phyloP scores from a whole-genome alignment of 2,113 vertebrate genomes.

The Silurus meridionalis region DNA sequence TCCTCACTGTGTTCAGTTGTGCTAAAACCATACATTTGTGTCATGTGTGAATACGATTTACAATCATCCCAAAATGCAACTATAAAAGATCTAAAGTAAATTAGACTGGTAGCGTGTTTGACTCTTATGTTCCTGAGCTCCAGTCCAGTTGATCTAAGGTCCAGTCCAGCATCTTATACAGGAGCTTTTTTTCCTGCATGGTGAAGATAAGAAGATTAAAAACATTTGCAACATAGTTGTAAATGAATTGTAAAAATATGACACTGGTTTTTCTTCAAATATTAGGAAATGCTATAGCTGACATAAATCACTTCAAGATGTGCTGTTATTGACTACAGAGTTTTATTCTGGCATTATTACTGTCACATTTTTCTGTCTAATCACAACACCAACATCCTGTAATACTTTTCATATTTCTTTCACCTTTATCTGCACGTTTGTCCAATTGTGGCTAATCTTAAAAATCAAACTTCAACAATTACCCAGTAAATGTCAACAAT shows the following conservation, averaged over 20 bases:
- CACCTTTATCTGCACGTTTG: background rate
- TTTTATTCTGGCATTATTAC: background rate
- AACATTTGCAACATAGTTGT: too few relatives aligned
- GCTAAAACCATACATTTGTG: too few relatives aligned
- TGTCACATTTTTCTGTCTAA: background rate
- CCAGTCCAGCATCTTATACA: too few relatives aligned
- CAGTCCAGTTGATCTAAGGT: too few relatives aligned
- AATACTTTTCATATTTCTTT: background rate
- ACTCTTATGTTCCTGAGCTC: too few relatives aligned
- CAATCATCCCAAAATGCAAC: background rate
- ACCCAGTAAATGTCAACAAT: background rate
- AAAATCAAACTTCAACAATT: background rate
- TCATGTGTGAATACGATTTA: background rate
- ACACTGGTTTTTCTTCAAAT: background rate
- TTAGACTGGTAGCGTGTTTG: too few relatives aligned
- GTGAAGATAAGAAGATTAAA: too few relatives aligned
- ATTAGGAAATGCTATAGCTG: background rate
- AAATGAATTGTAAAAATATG: background rate
- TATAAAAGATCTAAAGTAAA: background rate
- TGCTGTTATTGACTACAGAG: background rate
- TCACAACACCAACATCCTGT: background rate
- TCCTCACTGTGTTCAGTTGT: too few relatives aligned
- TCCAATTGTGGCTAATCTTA: background rate
- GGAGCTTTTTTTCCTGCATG: too few relatives aligned
- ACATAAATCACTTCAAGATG: background rate